phyloP scores from a whole-genome alignment of 2,113 vertebrate genomes.

The Calyptommatus sinebrachiatus region DNA sequence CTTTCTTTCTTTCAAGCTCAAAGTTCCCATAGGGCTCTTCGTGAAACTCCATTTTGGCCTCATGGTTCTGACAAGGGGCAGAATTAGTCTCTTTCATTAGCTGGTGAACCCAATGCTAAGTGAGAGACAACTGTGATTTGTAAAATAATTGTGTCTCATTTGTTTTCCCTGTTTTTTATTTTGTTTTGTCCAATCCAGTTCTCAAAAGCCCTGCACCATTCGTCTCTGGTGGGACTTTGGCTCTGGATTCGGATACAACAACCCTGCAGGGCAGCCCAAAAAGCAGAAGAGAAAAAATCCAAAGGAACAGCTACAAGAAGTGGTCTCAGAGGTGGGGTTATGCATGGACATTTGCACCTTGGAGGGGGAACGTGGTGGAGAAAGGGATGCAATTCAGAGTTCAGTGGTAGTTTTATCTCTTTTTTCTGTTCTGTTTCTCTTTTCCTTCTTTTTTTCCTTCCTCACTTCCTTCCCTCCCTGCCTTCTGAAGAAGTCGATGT shows the following conservation, averaged over 20 bases:
- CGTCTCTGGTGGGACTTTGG: too few relatives aligned
- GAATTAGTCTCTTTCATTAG: neutral
- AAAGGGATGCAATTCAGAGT: too few relatives aligned
- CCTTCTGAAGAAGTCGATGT: too few relatives aligned
- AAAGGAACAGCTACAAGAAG: neutral
- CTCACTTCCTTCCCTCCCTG: too few relatives aligned
- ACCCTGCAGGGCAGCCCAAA: neutral
- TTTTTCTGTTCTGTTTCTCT: too few relatives aligned
- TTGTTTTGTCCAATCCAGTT: fast-evolving
- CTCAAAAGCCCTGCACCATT: too few relatives aligned
- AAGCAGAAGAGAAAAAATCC: neutral
- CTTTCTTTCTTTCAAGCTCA: too few relatives aligned
- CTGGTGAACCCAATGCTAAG: neutral
- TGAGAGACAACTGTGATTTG: neutral
- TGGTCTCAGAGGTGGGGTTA: neutral
- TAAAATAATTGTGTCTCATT: neutral
- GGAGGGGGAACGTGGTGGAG: neutral
- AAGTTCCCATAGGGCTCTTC: too few relatives aligned
- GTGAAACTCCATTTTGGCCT: too few relatives aligned
- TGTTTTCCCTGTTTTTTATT: neutral
- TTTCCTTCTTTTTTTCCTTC: too few relatives aligned
- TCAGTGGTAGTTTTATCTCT: too few relatives aligned
- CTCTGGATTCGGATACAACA: neutral
- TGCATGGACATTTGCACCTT: neutral
- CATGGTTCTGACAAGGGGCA: neutral